Evolutionary conservation across 2,797 vertebrate species (phyloP).

Genomic region (Natrix natrix): DNA sequence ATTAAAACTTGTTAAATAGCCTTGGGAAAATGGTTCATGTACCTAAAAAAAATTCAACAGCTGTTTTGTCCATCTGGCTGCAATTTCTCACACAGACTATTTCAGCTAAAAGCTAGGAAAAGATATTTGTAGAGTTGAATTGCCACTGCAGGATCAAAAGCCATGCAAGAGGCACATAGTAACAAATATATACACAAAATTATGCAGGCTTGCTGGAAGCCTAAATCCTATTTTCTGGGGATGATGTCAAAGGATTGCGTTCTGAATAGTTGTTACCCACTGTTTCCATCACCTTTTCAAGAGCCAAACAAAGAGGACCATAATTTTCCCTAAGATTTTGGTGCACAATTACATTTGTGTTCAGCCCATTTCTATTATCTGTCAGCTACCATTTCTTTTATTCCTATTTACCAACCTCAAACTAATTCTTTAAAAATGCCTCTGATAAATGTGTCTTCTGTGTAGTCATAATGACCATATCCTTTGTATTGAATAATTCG

Average conservation of each 20-base stretch:
- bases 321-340: not conserved
- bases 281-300: not conserved
- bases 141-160: not conserved
- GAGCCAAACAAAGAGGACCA: not conserved
- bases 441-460: not conserved
- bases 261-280: not conserved
- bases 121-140: not conserved
- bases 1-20: conserved; percentile 18
- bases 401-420: not conserved
- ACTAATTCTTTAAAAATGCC: not conserved
- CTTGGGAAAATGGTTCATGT: conserved; percentile 20
- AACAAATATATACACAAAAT: not conserved
- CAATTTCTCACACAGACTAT: not conserved
- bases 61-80: conserved; percentile 13
- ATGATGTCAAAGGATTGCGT: not conserved
- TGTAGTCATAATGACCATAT: not conserved
- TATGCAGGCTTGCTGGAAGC: not conserved
- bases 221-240: not conserved
- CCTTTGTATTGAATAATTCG: not conserved
- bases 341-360: not conserved
- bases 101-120: not conserved
- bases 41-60: not conserved
- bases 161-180: not conserved
- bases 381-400: not conserved
- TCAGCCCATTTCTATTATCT: not conserved